phyloP scores from a whole-genome alignment of 2,113 vertebrate genomes.

The Chionomys nivalis region DNA sequence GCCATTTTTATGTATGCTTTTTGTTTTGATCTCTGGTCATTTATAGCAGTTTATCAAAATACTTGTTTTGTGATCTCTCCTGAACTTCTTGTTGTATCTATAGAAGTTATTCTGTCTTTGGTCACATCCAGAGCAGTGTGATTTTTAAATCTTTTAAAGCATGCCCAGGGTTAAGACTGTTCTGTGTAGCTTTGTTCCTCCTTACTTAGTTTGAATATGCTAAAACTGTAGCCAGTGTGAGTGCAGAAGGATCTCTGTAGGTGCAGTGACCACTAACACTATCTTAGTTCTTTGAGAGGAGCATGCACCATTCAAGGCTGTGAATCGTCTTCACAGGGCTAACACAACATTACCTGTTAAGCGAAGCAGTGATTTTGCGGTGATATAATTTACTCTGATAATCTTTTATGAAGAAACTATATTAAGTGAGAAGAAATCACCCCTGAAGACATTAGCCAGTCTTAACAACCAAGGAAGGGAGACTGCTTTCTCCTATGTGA shows the following conservation, averaged over 20 bases:
- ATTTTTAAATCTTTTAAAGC: no score
- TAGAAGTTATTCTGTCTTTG: no score
- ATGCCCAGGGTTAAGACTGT: background rate
- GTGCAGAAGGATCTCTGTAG: constrained; percentile 1
- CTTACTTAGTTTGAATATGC: background rate
- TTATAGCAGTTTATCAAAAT: no score
- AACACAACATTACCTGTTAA: background rate
- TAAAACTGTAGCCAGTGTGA: constrained; percentile 6
- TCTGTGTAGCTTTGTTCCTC: constrained; percentile 24
- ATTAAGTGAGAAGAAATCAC: background rate
- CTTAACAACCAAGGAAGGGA: background rate
- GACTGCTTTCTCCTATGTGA: background rate
- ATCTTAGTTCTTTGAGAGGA: constrained; percentile 11
- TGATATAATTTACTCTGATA: background rate
- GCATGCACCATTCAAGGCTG: background rate
- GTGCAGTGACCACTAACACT: background rate
- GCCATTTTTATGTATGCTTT: no score
- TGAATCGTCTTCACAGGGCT: background rate
- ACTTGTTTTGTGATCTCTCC: no score
- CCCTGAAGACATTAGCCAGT: background rate
- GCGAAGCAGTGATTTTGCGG: background rate
- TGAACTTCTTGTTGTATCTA: no score
- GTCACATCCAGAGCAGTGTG: no score
- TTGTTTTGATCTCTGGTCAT: no score
- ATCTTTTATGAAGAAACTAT: constrained; percentile 1